Conservation (phyloP, 2,113 vertebrate species). For the Melanerpes formicivorus region DNA sequence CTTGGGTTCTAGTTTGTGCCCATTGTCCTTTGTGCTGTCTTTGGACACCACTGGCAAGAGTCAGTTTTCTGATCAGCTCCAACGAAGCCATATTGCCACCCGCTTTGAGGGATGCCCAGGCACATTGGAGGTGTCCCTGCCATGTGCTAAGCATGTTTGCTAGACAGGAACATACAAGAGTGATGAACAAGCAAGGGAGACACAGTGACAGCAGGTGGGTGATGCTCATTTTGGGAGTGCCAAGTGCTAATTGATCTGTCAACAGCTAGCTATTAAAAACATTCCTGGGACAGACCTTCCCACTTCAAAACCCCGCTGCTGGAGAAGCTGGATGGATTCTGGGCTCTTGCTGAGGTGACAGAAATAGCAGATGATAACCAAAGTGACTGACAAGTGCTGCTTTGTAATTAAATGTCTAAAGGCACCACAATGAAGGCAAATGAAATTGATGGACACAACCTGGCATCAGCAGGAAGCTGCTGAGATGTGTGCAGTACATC, state of each 20-base stretch:
- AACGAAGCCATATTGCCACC: rapidly evolving
- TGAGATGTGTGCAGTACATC: not conserved
- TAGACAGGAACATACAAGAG: not conserved
- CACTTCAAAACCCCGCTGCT: rapidly evolving
- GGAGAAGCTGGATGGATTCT: not conserved
- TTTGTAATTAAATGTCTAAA: not conserved
- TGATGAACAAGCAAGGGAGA: not conserved
- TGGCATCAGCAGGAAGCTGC: not conserved
- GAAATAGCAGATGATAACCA: not conserved
- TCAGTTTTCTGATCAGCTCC: not conserved
- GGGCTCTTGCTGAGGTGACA: not conserved
- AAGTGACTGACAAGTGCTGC: not conserved
- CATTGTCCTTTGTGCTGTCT: not conserved
- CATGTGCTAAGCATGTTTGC: not conserved
- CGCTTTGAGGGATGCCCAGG: not conserved
- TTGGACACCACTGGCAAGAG: not conserved
- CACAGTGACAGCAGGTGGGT: rapidly evolving
- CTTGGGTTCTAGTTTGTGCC: not conserved
- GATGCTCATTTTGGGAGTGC: not conserved
- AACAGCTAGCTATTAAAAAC: not conserved
- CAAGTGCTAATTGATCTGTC: not conserved
- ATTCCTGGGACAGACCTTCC: not conserved
- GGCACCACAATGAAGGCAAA: not conserved
- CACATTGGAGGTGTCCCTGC: rapidly evolving
- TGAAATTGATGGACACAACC: not conserved